Evolutionary conservation across 2,888 invertebrate genomes (phyloP).

Genomic region (Spialia ferax): DNA sequence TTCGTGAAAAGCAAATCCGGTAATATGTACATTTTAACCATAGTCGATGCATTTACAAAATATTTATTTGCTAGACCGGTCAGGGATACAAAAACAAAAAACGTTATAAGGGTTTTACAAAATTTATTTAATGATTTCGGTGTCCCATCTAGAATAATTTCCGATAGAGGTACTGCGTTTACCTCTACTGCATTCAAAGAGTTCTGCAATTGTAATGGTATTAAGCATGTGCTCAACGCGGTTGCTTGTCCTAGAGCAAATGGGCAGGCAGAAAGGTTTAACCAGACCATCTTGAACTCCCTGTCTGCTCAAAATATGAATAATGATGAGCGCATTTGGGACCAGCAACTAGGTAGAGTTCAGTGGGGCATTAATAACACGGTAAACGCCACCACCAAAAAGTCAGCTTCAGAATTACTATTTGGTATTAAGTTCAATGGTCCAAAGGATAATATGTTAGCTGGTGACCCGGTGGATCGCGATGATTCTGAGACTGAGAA

Average conservation of each 20-base stretch:
- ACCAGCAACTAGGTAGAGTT: background rate
- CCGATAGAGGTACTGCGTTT: background rate
- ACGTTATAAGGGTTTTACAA: too few species aligned
- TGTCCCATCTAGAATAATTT: background rate
- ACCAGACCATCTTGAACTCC: background rate
- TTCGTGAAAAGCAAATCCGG: too few species aligned
- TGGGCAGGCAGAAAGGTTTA: too few species aligned
- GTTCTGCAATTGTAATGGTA: background rate
- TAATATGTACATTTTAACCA: too few species aligned
- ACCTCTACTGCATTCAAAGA: conserved; percentile 1
- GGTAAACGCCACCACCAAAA: background rate
- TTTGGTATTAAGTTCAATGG: background rate
- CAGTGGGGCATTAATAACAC: background rate
- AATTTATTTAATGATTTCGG: too few species aligned
- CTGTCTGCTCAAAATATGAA: background rate
- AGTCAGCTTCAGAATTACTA: background rate
- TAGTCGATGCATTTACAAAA: too few species aligned
- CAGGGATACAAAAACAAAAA: too few species aligned
- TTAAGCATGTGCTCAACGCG: background rate
- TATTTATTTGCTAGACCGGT: too few species aligned
- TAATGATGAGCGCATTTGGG: background rate
- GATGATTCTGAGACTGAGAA: background rate
- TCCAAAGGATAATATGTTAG: conserved; percentile 3
- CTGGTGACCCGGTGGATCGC: background rate
- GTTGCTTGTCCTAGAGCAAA: too few species aligned